Conservation (phyloP, 53 echinoderm and acorn worm genomes). For the Mesocentrotus franciscanus region DNA sequence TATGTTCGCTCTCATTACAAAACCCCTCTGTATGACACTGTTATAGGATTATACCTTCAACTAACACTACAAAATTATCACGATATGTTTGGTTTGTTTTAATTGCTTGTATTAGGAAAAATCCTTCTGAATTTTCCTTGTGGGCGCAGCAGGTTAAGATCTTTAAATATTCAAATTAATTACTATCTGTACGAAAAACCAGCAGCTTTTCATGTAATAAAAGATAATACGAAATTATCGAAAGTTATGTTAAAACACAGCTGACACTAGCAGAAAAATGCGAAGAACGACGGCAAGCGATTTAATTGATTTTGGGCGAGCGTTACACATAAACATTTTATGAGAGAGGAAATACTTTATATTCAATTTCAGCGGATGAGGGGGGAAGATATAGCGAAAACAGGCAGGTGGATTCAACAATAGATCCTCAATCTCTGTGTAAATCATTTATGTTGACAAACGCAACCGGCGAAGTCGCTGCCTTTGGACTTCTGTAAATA, state of each 20-base stretch:
- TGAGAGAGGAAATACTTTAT: conserved; percentile 31
- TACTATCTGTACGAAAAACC: neutral
- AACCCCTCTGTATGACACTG: neutral
- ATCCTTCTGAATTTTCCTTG: neutral
- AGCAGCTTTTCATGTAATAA: neutral
- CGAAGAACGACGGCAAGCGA: neutral
- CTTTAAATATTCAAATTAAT: conserved; percentile 37
- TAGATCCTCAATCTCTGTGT: conserved; percentile 6
- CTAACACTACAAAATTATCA: neutral
- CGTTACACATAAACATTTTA: conserved; percentile 37
- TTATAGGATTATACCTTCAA: too few relatives aligned
- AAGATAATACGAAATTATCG: neutral
- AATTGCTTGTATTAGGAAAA: neutral
- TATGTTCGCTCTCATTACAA: neutral
- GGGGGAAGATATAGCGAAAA: conserved; percentile 48
- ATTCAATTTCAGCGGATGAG: conserved; percentile 53
- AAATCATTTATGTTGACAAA: conserved; percentile 42
- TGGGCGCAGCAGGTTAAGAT: neutral
- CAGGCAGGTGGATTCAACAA: conserved; percentile 46
- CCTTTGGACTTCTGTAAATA: conserved; percentile 10
- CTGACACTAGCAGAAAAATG: neutral
- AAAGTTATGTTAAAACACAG: neutral
- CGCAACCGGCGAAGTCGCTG: conserved; percentile 10
- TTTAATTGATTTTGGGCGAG: conserved; percentile 51
- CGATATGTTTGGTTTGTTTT: neutral